phyloP scores from a whole-genome alignment of 2,113 vertebrate species.

The Rallus limicola region DNA sequence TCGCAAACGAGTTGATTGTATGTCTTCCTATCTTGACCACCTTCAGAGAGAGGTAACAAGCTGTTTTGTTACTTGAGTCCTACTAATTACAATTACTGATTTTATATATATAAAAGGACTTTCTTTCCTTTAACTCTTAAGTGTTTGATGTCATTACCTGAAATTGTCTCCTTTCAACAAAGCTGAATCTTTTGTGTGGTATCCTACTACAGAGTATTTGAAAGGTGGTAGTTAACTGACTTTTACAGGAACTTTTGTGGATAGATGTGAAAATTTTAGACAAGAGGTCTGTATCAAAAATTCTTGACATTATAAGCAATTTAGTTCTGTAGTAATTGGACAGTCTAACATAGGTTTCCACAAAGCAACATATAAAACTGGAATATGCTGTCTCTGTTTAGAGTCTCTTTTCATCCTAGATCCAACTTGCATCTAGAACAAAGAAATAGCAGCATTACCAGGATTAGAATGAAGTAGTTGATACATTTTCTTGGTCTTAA shows the following conservation, averaged over 20 bases:
- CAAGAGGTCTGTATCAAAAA: not conserved
- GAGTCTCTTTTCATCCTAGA: not conserved
- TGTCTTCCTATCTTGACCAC: constrained; percentile 80
- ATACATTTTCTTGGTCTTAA: no score
- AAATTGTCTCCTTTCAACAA: not conserved
- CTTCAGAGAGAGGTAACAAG: constrained; percentile 87
- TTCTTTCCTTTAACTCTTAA: not conserved
- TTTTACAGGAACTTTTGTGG: not conserved
- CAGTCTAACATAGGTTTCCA: not conserved
- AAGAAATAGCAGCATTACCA: not conserved
- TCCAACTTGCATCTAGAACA: not conserved
- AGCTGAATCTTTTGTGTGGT: not conserved
- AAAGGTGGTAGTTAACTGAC: not conserved
- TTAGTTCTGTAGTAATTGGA: not conserved
- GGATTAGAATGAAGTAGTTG: no score
- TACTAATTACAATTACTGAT: not conserved
- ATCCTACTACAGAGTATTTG: not conserved
- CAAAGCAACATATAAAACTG: not conserved
- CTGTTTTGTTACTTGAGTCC: not conserved
- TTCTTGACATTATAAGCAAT: not conserved
- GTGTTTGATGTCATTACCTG: not conserved
- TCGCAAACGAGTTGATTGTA: constrained; percentile 79
- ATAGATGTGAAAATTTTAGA: not conserved
- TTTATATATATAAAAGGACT: not conserved
- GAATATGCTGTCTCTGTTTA: not conserved